Conservation (phyloP, 2,797 vertebrate species). For the Notamacropus eugenii region DNA sequence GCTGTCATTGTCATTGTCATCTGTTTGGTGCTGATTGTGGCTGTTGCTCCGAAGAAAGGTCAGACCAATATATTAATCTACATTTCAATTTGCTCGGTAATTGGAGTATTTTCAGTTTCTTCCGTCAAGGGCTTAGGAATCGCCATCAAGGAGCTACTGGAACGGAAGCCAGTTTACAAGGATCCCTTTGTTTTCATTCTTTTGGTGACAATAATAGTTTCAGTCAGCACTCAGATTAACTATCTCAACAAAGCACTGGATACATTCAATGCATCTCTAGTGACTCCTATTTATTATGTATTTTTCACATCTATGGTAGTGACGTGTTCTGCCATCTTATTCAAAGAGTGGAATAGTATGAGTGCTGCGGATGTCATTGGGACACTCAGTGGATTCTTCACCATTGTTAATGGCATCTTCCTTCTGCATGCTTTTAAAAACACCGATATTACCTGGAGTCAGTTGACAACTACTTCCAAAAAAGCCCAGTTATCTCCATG, state of each 20-base stretch:
- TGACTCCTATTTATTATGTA: slow-evolving; percentile 89
- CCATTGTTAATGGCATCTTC: slow-evolving; percentile 87
- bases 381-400: slow-evolving; percentile 87
- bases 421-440: slow-evolving; percentile 88
- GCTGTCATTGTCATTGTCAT: slow-evolving; percentile 81
- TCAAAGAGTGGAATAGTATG: slow-evolving; percentile 89
- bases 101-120: slow-evolving; percentile 89
- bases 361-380: slow-evolving; percentile 82
- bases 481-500: slow-evolving; percentile 57
- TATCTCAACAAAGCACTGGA: slow-evolving; percentile 90
- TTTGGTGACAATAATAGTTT: slow-evolving; percentile 80
- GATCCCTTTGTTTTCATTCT: slow-evolving; percentile 85
- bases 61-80: slow-evolving; percentile 87
- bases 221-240: slow-evolving; percentile 86
- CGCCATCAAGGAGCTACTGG: slow-evolving; percentile 84
- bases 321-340: slow-evolving; percentile 86
- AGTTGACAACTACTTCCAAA: slow-evolving; percentile 79
- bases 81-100: slow-evolving; percentile 87
- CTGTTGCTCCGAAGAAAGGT: slow-evolving; percentile 85
- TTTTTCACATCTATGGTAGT: slow-evolving; percentile 87
- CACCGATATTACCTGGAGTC: slow-evolving; percentile 83
- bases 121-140: slow-evolving; percentile 89
- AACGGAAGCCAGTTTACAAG: slow-evolving; percentile 82
- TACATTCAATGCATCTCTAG: slow-evolving; percentile 86
- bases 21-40: slow-evolving; percentile 83